Evolutionary conservation across 2,888 invertebrate genomes (phyloP).

Genomic region (Ormia ochracea): DNA sequence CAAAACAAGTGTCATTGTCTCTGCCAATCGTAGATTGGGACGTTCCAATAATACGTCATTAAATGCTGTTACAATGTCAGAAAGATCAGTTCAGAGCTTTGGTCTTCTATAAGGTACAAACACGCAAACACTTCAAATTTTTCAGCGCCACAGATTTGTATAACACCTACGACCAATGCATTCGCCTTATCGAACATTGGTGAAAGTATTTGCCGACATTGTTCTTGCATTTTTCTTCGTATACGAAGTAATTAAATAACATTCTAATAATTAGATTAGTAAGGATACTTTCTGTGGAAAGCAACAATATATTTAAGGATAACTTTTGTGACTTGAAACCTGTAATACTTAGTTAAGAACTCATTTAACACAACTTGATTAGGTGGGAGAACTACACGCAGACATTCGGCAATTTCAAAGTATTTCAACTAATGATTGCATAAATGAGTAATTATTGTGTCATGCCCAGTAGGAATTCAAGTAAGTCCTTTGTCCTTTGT

Average conservation of each 20-base stretch:
- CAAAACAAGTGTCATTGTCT: no score
- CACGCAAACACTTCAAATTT: no score
- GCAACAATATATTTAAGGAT: slow-evolving; percentile 28
- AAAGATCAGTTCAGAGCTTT: no score
- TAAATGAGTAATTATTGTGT: neutral
- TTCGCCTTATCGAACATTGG: no score
- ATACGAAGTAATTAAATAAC: neutral
- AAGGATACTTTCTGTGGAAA: slow-evolving; percentile 14
- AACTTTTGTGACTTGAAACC: slow-evolving; percentile 22
- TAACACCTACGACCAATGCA: no score
- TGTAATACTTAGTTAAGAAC: slow-evolving; percentile 51
- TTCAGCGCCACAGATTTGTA: no score
- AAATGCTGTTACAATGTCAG: no score
- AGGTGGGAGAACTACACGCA: slow-evolving; percentile 12
- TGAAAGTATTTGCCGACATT: no score
- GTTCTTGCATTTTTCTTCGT: neutral
- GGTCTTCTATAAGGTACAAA: no score
- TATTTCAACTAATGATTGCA: neutral
- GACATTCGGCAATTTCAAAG: neutral
- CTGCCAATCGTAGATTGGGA: no score
- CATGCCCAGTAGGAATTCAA: neutral
- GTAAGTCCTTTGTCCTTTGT: no score
- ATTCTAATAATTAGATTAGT: slow-evolving; percentile 29
- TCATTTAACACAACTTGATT: slow-evolving; percentile 54
- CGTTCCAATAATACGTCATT: no score